Base-by-base conservation (phyloP, 2,113 vertebrate species). In the Arizona elegans region DNA sequence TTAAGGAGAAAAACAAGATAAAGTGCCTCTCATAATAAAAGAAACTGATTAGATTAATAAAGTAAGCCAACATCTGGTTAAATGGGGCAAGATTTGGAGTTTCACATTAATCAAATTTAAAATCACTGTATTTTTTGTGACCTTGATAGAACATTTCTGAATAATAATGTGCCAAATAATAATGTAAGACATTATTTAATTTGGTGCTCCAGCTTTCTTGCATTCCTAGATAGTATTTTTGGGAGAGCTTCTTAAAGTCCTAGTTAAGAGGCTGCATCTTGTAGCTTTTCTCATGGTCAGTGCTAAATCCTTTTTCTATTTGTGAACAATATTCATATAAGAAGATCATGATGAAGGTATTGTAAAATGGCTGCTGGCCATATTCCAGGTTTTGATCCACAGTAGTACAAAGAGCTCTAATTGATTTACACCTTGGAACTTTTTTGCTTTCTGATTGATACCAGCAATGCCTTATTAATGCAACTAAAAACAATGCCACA, bases 101-200 rank as follows among this genome's bases (percentile, higher is more conserved):
- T 21, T n/a, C 65, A 81, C 88, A 62, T 90, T 58, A 15, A 62
- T 0, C 3, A 81, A 87, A 91, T 33, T 89, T 93, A 3, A 93
- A 95, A 92, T 94, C 94, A 92, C 0, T 95, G 95, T 92, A 70
- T 95, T 95, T 95, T 94, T 81, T 43, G 17, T 19, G 19, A 8
- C 92, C 91, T 92, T 92, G 17, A 87, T 2, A 7, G 92, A 89
- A 93, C 96, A 89, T 95, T 93, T 65, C 13, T 92, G 87, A 85
- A 38, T 91, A 11, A 86, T 88, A 10, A 93, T 50, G 97, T 97
- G 97, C 96, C 96, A 97, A 97, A 96, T 0, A 54, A 87, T 90
- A 92, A 55, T 81, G 91, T 95, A 95, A 95, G 92, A 94, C 89
- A 91, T 4, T 89, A 3, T 0, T 17, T 90, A n/a, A 58, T 94